These are phyloP conservation scores for Helarctos malayanus DNA, from an alignment of 2,797 vertebrate species.

Conservation along the genomic window DNA sequence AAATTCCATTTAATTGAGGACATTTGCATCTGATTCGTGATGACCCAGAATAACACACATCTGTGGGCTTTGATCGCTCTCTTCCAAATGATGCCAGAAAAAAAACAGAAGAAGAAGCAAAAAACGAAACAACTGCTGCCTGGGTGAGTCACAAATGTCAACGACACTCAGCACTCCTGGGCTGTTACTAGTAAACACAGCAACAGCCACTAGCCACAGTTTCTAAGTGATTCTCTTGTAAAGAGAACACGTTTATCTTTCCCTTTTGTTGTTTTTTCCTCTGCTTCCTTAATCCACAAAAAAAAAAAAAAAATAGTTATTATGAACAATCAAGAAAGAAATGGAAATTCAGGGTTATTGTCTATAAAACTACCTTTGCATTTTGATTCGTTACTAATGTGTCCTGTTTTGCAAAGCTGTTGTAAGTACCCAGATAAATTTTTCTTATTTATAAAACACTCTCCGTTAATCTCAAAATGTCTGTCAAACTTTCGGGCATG, in stretches of 20 bases:
- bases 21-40: slow-evolving; percentile 31
- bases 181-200: background rate
- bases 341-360: background rate
- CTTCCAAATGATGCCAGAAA: background rate
- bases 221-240: slow-evolving; percentile 21
- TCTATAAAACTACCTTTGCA: background rate
- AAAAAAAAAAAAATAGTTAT: background rate
- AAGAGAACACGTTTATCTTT: background rate
- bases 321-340: slow-evolving; percentile 42
- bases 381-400: background rate
- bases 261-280: background rate
- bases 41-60: background rate
- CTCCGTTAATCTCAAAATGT: slow-evolving; percentile 18
- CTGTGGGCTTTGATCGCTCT: background rate
- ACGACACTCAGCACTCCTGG: slow-evolving; percentile 51
- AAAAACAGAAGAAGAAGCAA: background rate
- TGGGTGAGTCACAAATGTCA: background rate
- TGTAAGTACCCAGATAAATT: background rate
- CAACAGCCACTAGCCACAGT: background rate
- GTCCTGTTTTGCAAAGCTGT: slow-evolving; percentile 32
- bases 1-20: slow-evolving; percentile 36
- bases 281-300: slow-evolving; percentile 47
- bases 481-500: background rate
- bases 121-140: background rate
- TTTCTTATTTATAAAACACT: slow-evolving; percentile 30